Conservation (phyloP, 92 coral and sea anemone species). For the Pocillopora grandis region DNA sequence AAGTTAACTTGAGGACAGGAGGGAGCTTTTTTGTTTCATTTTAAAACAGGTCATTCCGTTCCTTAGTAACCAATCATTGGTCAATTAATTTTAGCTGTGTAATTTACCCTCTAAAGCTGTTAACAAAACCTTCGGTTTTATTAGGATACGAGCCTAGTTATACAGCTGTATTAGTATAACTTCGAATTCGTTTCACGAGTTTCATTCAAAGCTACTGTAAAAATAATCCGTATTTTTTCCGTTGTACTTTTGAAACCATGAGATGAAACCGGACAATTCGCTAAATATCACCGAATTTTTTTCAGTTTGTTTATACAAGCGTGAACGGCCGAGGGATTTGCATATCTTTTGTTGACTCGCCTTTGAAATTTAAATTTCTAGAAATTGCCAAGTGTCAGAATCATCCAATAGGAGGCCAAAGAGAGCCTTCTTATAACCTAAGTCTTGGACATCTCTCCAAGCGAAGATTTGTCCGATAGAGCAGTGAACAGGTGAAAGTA, state of each 20-base stretch:
- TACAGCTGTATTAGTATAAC: slow-evolving; percentile 14
- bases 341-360: slow-evolving; percentile 58
- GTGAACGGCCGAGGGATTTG: slow-evolving; percentile 45
- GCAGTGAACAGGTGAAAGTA: slow-evolving; percentile 27
- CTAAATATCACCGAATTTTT: not conserved
- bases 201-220: slow-evolving; percentile 4
- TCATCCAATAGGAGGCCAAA: slow-evolving; percentile 52
- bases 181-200: not conserved
- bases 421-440: slow-evolving; percentile 6
- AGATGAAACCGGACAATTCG: not conserved
- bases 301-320: slow-evolving; percentile 15
- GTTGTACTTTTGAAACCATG: not conserved
- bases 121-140: slow-evolving; percentile 19
- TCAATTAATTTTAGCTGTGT: slow-evolving; percentile 21
- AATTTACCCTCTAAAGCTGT: slow-evolving; percentile 9
- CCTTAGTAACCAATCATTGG: slow-evolving; percentile 15
- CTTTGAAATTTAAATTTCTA: slow-evolving; percentile 66
- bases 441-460: slow-evolving; percentile 33
- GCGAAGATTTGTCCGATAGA: slow-evolving; percentile 17
- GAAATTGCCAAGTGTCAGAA: slow-evolving; percentile 43
- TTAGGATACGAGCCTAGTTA: not conserved
- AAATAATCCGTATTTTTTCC: not conserved
- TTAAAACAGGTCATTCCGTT: not conserved
- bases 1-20: not conserved
- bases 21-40: not conserved